Conservation (phyloP, 2,888 invertebrate genomes). For the Synanthedon tipuliformis region DNA sequence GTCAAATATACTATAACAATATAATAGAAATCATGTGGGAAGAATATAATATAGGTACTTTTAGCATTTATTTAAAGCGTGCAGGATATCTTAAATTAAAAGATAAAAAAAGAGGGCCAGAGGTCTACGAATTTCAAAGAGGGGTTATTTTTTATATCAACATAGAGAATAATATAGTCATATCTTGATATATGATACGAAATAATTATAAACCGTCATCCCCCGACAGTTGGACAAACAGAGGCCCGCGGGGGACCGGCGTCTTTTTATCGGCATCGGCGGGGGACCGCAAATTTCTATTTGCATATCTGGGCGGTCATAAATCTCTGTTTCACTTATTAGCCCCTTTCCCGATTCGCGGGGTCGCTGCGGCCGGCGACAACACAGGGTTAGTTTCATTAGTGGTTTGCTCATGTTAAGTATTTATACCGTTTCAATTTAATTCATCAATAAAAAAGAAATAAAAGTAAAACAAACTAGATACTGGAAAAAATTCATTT, state of each 20-base stretch:
- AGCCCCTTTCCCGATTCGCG: slow-evolving; percentile 37
- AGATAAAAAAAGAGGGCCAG: not conserved
- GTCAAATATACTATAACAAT: too few species aligned
- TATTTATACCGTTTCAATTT: too few species aligned
- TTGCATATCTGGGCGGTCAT: slow-evolving; percentile 68
- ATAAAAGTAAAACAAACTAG: too few species aligned
- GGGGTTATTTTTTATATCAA: not conserved
- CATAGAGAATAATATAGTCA: not conserved
- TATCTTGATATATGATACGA: slow-evolving; percentile 26
- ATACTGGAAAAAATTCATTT: too few species aligned
- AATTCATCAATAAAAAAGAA: too few species aligned
- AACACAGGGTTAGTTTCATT: slow-evolving; percentile 24
- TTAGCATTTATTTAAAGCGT: not conserved
- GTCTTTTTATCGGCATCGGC: slow-evolving; percentile 67
- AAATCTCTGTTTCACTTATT: slow-evolving; percentile 70
- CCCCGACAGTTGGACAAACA: slow-evolving; percentile 62
- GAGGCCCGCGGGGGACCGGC: slow-evolving; percentile 36
- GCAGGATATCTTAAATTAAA: not conserved
- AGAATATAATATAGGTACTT: too few species aligned
- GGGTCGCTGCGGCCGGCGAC: slow-evolving; percentile 23
- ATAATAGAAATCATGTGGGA: too few species aligned
- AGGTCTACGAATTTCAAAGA: not conserved
- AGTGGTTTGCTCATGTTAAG: not conserved
- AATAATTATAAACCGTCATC: slow-evolving; percentile 56
- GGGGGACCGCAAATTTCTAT: slow-evolving; percentile 67